phyloP scores from a whole-genome alignment of 2,113 vertebrate genomes.

The Chrysochloris asiatica region DNA sequence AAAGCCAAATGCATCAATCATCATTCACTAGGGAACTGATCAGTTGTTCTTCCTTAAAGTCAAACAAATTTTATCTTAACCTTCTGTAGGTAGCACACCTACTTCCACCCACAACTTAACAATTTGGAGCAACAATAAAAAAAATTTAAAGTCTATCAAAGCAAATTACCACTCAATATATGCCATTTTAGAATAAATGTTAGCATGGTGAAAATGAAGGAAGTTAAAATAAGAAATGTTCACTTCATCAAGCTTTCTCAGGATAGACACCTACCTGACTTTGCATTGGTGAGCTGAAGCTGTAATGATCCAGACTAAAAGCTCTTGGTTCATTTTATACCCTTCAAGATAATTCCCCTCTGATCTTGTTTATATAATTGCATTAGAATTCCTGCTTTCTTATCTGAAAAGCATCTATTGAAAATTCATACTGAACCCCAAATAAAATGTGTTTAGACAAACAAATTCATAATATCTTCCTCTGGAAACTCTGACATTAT shows the following conservation, averaged over 20 bases:
- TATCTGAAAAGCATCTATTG: slow-evolving; percentile 85
- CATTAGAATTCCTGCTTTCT: slow-evolving; percentile 83
- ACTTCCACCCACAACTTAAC: not conserved
- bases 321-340: slow-evolving; percentile 83
- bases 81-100: not conserved
- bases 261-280: slow-evolving; percentile 74
- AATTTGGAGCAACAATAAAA: slow-evolving; percentile 15
- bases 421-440: slow-evolving; percentile 86
- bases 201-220: slow-evolving; percentile 29
- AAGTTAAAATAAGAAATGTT: not conserved
- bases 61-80: not conserved
- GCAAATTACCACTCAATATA: slow-evolving; percentile 26
- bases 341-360: slow-evolving; percentile 83
- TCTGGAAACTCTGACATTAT: slow-evolving; percentile 84
- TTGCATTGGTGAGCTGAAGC: slow-evolving; percentile 77
- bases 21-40: not conserved
- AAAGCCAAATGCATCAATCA: not conserved
- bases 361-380: slow-evolving; percentile 88
- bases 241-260: slow-evolving; percentile 29
- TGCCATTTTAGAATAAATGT: slow-evolving; percentile 28
- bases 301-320: slow-evolving; percentile 75
- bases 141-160: not conserved
- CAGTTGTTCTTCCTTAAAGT: not conserved
- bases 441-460: slow-evolving; percentile 84
- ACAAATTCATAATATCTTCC: slow-evolving; percentile 77